Base-by-base conservation (phyloP, 2,113 vertebrate species). In the Bostrychus sinensis region DNA sequence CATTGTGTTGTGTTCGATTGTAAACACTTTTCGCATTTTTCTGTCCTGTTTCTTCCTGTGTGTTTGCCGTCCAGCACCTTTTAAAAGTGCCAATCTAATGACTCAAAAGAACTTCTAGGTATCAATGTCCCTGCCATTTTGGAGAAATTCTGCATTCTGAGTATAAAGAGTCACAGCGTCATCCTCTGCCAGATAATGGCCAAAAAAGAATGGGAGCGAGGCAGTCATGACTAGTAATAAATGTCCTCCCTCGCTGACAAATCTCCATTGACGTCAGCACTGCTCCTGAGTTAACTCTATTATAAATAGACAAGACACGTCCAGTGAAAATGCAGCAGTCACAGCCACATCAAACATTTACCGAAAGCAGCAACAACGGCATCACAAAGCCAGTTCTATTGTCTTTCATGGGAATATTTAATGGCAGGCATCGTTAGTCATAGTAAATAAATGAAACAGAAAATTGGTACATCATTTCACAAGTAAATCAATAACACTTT, bases 261-360 rank as follows among this genome's bases (percentile, higher is more conserved):
- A n/a, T 77, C 56, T 50, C 45, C 37, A 43, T 30, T 88, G 71
- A 83, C 58, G 62, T 82, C 81, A 75, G 59, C 3, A 32, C 41
- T 48, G 67, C 66, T 60, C 67, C 41, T 56, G 63, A 71, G 25
- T 51, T 38, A 23, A 41, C 10, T 32, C 20, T 9, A 54, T 62
- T 67, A 81, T 51, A 67, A 81, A 75, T 63, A 82, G 41, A 63
- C 6, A 11, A 46, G 58, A 67, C 50, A 45, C 30, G 28, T 34
- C 53, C 11, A 41, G 26, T 54, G 22, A 51, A 58, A 62, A 51
- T 32, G 11, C 0, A 14, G 28, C 62, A 28, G 63, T 46, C 43
- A 22, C 36, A 46, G 25, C 3, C 26, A 41, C 50, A 69, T 56
- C 3, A 50, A 61, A 66, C 22, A 43, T 66, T 1, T 25, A 41